phyloP scores from a whole-genome alignment of 2,888 invertebrate genomes.

The Synergus umbraculus region DNA sequence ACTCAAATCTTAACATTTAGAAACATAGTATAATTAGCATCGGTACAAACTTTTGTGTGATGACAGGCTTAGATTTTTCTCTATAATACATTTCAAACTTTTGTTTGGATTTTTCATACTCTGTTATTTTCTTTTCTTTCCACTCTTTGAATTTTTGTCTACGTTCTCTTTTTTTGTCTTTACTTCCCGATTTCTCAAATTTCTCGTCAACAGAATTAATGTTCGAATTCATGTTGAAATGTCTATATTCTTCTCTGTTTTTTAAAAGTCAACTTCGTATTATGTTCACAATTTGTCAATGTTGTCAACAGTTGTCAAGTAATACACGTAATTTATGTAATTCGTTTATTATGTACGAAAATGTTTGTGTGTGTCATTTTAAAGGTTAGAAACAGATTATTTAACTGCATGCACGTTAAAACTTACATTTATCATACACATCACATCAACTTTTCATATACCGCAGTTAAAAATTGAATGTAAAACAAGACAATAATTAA shows the following conservation, averaged over 20 bases:
- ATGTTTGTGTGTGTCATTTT: not conserved
- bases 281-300: not conserved
- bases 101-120: not conserved
- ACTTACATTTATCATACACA: not conserved
- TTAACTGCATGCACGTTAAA: not conserved
- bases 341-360: not conserved
- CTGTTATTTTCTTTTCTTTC: not conserved
- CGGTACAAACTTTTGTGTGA: not conserved
- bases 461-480: not conserved
- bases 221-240: not conserved
- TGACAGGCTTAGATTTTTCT: not conserved
- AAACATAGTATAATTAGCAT: not conserved
- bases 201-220: not conserved
- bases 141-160: not conserved
- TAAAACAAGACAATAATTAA: not conserved
- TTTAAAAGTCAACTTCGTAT: not conserved
- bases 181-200: not conserved
- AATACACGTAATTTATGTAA: not conserved
- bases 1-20: not conserved
- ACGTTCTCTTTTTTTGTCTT: not conserved
- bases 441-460: not conserved
- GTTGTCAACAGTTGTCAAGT: too few relatives aligned
- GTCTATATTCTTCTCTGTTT: not conserved
- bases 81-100: not conserved
- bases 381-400: not conserved